Evolutionary conservation across 2,113 vertebrate genomes (phyloP).

Genomic region (Pagrus major): DNA sequence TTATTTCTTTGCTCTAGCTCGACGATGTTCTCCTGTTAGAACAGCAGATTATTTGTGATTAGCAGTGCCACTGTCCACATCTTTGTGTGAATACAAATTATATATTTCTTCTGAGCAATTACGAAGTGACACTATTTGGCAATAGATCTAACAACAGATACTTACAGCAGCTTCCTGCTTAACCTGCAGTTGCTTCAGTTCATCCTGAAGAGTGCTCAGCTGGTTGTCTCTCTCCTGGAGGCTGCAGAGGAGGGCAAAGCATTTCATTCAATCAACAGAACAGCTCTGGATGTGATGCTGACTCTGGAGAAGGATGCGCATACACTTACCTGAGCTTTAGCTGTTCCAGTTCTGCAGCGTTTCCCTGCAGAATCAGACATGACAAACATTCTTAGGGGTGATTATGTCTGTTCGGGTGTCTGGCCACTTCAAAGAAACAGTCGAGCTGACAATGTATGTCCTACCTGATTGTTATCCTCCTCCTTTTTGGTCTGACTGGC

Average conservation of each 20-base stretch:
- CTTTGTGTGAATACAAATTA: background rate
- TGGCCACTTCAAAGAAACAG: background rate
- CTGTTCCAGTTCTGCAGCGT: constrained; percentile 81
- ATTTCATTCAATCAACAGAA: background rate
- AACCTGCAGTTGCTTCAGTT: constrained; percentile 70
- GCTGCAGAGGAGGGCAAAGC: constrained; percentile 38
- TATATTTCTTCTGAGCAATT: background rate
- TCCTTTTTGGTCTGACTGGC: constrained; percentile 84
- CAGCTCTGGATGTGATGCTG: background rate
- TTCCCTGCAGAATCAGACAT: constrained; percentile 48
- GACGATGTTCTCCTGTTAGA: constrained; percentile 64
- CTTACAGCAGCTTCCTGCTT: constrained; percentile 73
- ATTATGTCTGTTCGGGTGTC: background rate
- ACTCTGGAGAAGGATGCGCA: background rate
- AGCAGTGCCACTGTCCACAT: background rate
- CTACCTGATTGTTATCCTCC: constrained; percentile 84
- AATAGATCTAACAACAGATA: constrained; percentile 12
- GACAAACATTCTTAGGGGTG: constrained; percentile 4
- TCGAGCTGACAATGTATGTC: background rate
- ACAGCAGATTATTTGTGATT: constrained; percentile 23
- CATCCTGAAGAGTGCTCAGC: constrained; percentile 67
- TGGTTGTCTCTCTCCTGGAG: constrained; percentile 74
- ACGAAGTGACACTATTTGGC: constrained; percentile 10
- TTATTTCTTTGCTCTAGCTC: constrained; percentile 66
- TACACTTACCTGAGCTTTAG: constrained; percentile 85